Percentiles rank a stretch among this genome's conserved stretches.
Conservation (phyloP, 2,888 invertebrate genomes). For the Alcis repandata region DNA sequence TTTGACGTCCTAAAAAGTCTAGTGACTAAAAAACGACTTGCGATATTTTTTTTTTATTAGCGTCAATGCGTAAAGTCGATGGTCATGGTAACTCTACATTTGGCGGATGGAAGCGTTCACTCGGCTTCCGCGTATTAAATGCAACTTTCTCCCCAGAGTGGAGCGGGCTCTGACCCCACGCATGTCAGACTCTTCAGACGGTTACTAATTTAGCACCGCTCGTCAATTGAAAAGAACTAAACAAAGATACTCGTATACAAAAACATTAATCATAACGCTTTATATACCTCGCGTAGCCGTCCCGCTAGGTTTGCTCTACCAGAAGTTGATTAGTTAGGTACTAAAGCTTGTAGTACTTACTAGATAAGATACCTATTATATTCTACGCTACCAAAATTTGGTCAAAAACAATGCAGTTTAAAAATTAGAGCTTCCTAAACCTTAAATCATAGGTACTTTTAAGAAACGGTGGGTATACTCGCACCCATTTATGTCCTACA, state of each 20-base stretch:
- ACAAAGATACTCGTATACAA: conserved; percentile 19
- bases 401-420: neutral
- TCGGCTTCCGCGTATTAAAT: conserved; percentile 47
- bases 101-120: conserved; percentile 48
- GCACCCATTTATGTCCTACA: too few relatives aligned
- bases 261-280: conserved; percentile 18
- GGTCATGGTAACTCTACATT: conserved; percentile 22
- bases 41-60: neutral
- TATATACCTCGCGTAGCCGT: neutral
- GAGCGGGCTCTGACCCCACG: conserved; percentile 43
- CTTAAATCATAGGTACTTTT: too few relatives aligned
- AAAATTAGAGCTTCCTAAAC: too few relatives aligned
- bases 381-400: too few relatives aligned
- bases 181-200: conserved; percentile 38
- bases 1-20: neutral
- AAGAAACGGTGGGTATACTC: too few relatives aligned
- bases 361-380: neutral
- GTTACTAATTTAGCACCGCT: conserved; percentile 33
- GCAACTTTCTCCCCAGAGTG: conserved; percentile 52
- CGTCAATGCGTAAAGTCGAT: neutral
- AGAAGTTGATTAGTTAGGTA: neutral
- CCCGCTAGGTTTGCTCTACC: neutral
- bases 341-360: neutral
- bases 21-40: too few relatives aligned
- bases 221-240: conserved; percentile 21